phyloP scores from a whole-genome alignment of 2,797 vertebrate genomes.

The Platalea minor region DNA sequence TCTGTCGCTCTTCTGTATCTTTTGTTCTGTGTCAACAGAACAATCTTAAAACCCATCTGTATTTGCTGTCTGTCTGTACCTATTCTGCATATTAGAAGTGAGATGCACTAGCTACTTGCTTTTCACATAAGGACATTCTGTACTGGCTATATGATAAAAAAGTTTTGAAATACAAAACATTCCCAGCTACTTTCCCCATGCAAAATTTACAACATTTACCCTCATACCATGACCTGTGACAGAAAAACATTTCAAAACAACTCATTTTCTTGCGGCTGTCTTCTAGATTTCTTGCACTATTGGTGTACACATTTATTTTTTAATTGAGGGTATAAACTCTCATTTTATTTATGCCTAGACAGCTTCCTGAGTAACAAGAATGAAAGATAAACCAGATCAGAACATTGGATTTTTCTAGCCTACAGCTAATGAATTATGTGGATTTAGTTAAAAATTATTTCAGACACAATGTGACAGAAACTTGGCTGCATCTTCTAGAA shows the following conservation, averaged over 20 bases:
- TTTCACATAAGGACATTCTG: neutral
- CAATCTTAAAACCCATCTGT: neutral
- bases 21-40: neutral
- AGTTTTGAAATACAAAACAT: neutral
- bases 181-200: neutral
- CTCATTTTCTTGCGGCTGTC: neutral
- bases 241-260: neutral
- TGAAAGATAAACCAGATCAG: constrained; percentile 49
- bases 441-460: constrained; percentile 50
- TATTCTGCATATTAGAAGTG: neutral
- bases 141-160: neutral
- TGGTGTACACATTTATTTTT: neutral
- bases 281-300: neutral
- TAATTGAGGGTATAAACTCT: neutral
- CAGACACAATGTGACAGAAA: constrained; percentile 41
- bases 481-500: constrained; percentile 33
- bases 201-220: neutral
- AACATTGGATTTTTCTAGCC: constrained; percentile 25
- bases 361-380: constrained; percentile 37
- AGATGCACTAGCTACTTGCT: neutral
- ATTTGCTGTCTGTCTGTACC: neutral
- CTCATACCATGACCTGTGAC: neutral
- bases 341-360: neutral
- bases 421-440: constrained; percentile 31
- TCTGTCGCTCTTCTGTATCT: neutral